Evolutionary conservation across 2,888 invertebrate genomes (phyloP).

Genomic region (Drosophila ustulata): DNA sequence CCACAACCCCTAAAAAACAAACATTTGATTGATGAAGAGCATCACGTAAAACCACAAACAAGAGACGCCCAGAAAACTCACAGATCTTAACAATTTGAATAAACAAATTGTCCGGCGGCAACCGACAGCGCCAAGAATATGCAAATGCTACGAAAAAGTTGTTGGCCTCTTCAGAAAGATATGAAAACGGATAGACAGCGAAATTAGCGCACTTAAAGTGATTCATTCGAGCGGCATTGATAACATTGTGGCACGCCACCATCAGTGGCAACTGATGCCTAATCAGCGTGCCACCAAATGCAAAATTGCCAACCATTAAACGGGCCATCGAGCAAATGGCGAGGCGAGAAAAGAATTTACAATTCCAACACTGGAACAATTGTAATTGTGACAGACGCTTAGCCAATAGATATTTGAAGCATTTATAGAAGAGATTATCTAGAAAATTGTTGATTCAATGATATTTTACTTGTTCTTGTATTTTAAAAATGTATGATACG

Average conservation of each 20-base stretch:
- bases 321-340: constrained; percentile 38
- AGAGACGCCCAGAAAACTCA: constrained; percentile 12
- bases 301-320: constrained; percentile 45
- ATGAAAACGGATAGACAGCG: constrained; percentile 44
- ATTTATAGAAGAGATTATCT: background rate
- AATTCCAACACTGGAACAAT: constrained; percentile 14
- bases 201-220: constrained; percentile 68
- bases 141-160: constrained; percentile 48
- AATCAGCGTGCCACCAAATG: constrained; percentile 49
- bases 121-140: constrained; percentile 32
- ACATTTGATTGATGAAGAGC: constrained; percentile 76
- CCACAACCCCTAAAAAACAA: constrained; percentile 23
- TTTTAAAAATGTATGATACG: too few relatives aligned
- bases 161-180: constrained; percentile 14
- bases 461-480: too few relatives aligned
- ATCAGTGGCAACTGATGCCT: constrained; percentile 14
- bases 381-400: constrained; percentile 32
- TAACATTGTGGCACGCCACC: constrained; percentile 72
- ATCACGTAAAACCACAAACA: constrained; percentile 43
- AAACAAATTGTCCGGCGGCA: constrained; percentile 58
- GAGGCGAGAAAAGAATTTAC: constrained; percentile 36
- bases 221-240: constrained; percentile 68
- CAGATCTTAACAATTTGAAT: constrained; percentile 70
- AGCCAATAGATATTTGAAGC: background rate
- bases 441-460: too few relatives aligned